These are phyloP conservation scores for Ranitomeya imitator DNA, from an alignment of 2,113 vertebrate genomes.

Conservation along the genomic window DNA sequence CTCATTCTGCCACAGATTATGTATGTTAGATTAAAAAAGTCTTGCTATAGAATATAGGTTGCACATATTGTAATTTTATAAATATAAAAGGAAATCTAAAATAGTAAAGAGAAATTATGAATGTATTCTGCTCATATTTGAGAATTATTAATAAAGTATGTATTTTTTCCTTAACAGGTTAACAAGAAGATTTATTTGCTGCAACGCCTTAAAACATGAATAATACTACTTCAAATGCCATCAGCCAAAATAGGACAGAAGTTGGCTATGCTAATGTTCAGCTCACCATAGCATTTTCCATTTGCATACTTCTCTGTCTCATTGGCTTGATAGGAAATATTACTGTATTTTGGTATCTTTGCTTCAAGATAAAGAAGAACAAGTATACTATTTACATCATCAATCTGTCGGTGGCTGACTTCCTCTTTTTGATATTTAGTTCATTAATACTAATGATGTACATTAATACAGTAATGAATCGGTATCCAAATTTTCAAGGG, in stretches of 20 bases:
- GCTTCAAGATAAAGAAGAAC: slow-evolving; percentile 35
- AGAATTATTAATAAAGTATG: not conserved
- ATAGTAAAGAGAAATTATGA: not conserved
- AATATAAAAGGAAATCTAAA: too few species aligned
- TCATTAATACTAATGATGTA: not conserved
- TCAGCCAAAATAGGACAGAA: not conserved
- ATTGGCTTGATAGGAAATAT: slow-evolving; percentile 42
- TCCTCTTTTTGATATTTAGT: slow-evolving; percentile 21
- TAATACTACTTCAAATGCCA: not conserved
- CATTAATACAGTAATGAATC: slow-evolving; percentile 12
- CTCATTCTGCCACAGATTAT: too few species aligned
- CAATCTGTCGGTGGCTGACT: slow-evolving; percentile 48
- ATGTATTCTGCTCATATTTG: not conserved
- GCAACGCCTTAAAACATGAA: not conserved
- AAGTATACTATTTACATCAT: slow-evolving; percentile 48
- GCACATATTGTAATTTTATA: too few species aligned
- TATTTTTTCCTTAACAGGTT: not conserved
- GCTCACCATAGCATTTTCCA: slow-evolving; percentile 16
- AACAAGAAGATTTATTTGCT: not conserved
- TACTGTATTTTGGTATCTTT: slow-evolving; percentile 43
- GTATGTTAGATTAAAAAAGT: too few species aligned
- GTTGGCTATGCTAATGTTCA: not conserved
- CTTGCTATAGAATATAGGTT: too few species aligned
- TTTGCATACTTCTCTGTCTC: slow-evolving; percentile 17
- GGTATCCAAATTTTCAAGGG: slow-evolving; percentile 1